Conservation (phyloP, 2,797 vertebrate genomes). For the Oceanodroma leucorhoa region DNA sequence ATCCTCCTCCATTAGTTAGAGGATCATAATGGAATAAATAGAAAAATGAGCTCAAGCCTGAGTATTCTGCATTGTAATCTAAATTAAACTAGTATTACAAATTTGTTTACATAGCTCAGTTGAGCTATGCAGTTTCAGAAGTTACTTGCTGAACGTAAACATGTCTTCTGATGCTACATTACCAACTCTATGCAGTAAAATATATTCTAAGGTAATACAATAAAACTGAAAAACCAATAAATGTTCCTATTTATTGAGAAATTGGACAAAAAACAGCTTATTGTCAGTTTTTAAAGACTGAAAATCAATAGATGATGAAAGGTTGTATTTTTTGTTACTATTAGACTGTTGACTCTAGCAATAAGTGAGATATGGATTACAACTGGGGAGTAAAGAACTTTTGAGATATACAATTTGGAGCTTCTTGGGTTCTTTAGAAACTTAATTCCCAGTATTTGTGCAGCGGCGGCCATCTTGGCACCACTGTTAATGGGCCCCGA, state of each 20-base stretch:
- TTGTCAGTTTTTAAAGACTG: slow-evolving; percentile 74
- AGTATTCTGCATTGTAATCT: slow-evolving; percentile 51
- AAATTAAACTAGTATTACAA: slow-evolving; percentile 64
- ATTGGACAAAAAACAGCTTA: slow-evolving; percentile 69
- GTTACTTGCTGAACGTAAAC: slow-evolving; percentile 39
- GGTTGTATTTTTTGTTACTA: slow-evolving; percentile 71
- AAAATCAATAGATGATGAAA: slow-evolving; percentile 75
- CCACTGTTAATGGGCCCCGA: not conserved
- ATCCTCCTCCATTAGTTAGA: slow-evolving; percentile 37
- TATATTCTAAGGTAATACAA: slow-evolving; percentile 52
- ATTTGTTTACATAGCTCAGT: slow-evolving; percentile 58
- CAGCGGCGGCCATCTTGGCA: not conserved
- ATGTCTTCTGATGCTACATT: slow-evolving; percentile 23
- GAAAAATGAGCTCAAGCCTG: slow-evolving; percentile 49
- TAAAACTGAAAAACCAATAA: slow-evolving; percentile 69
- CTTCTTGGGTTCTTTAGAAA: slow-evolving; percentile 52
- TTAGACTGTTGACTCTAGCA: slow-evolving; percentile 75
- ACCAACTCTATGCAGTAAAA: slow-evolving; percentile 18
- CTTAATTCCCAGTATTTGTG: not conserved
- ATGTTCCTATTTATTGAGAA: slow-evolving; percentile 66
- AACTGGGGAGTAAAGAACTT: slow-evolving; percentile 48
- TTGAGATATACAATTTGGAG: slow-evolving; percentile 33
- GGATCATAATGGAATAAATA: slow-evolving; percentile 35
- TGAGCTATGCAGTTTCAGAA: slow-evolving; percentile 40
- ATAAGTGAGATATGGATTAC: slow-evolving; percentile 67